Evolutionary conservation across 2,797 vertebrate species (phyloP), one percentile per base, ranked within the genome.

Genomic region (Crenichthys baileyi): DNA sequence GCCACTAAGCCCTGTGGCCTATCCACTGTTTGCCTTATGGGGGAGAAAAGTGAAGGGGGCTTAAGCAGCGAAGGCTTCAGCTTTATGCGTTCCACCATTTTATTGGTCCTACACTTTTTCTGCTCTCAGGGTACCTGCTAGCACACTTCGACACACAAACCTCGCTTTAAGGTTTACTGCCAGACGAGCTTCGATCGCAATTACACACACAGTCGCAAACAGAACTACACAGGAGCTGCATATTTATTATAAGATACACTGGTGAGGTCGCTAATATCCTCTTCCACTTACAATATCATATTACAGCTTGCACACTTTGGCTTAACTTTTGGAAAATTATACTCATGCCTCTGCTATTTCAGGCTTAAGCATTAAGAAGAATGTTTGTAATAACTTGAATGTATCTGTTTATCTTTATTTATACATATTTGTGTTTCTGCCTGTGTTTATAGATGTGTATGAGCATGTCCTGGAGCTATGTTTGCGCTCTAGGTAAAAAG

Each of bases 21-120:
- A 92, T 91, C 91, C 91, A 92, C 90, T 94, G 92, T 94, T 94
- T 94, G 91, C 91, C 90, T 94, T 92, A 90, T 90, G 91, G 90
- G 88, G 90, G 86, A 88, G 92, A 91, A 92, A 93, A 93, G 88
- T 86, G 87, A 90, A 74, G 86, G 78, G 75, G 87, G 90, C 90
- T 93, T 93, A 93, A 89, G 90, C 91, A 90, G 84, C 84, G 90
- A 93, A 92, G 90, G 89, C 91, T 87, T 70, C 72, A 51, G 85
- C 89, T 90, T 93, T 92, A 93, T 46, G 72, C 82, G 85, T 89
- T 94, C 92, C 87, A 84, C 91, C 89, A 78, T 90, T 80, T 87
- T 88, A 83, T 87, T 87, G 86, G 88, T 89, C 16, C 16, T 56
- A 65, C 70, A 83, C 68, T 76, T 41, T 24, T 79, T 80, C 70